A percentile compares a stretch with the other conserved stretches of the same genome.
These are phyloP conservation scores for Drosophila emarginata DNA, from an alignment of 2,888 invertebrate genomes.

Conservation along the genomic window DNA sequence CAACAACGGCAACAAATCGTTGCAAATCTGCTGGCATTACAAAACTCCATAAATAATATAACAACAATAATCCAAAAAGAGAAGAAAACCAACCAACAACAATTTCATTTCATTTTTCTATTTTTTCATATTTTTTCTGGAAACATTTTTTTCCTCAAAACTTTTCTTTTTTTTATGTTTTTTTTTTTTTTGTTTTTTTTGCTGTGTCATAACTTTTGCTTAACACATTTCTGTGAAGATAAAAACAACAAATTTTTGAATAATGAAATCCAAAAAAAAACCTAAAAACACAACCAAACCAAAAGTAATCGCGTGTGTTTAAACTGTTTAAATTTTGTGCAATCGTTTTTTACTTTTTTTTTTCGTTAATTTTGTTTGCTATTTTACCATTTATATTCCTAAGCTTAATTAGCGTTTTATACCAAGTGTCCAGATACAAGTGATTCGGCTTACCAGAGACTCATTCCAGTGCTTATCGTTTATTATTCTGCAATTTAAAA, in stretches of 20 bases:
- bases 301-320: background rate
- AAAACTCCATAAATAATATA: conserved; percentile 1
- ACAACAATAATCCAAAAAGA: conserved; percentile 24
- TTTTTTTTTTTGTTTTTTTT: conserved; percentile 28
- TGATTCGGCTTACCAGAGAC: background rate
- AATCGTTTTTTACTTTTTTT: background rate
- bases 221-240: conserved; percentile 36
- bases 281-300: background rate
- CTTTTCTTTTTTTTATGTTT: background rate
- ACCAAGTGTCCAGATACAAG: background rate
- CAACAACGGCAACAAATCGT: conserved; percentile 5
- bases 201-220: conserved; percentile 23
- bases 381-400: background rate
- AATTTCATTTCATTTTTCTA: conserved; percentile 37
- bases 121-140: conserved; percentile 20
- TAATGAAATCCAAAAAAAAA: background rate
- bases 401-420: background rate
- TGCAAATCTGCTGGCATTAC: conserved; percentile 18
- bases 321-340: background rate
- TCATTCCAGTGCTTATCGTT: background rate
- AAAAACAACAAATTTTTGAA: conserved; percentile 8
- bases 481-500: too few relatives aligned
- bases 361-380: background rate
- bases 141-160: conserved; percentile 1
- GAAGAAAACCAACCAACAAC: conserved; percentile 12